A percentile compares a stretch with the other conserved stretches of the same genome.
phyloP scores from a whole-genome alignment of 2,888 invertebrate species.

The Chymomyza fuscimana region DNA sequence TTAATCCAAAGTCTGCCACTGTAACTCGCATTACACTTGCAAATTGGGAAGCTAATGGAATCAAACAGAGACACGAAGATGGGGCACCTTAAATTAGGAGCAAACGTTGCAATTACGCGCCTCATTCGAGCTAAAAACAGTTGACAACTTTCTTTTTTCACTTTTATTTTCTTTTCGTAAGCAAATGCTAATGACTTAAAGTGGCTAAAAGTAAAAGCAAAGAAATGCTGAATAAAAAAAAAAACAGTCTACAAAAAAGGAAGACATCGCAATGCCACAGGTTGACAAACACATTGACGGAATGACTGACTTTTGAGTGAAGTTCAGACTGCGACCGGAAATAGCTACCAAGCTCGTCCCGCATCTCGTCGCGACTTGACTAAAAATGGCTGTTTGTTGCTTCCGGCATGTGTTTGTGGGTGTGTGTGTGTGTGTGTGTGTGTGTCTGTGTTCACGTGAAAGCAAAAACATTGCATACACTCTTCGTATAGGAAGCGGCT shows the following conservation, averaged over 20 bases:
- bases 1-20: neutral
- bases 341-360: constrained; percentile 42
- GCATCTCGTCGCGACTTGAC: constrained; percentile 9
- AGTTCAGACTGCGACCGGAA: constrained; percentile 48
- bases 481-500: neutral
- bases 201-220: constrained; percentile 30
- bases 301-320: constrained; percentile 39
- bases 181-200: constrained; percentile 67
- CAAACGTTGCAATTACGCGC: constrained; percentile 63
- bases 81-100: constrained; percentile 56
- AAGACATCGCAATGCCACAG: constrained; percentile 26
- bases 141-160: constrained; percentile 34
- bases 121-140: constrained; percentile 36
- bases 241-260: constrained; percentile 1
- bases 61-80: constrained; percentile 47
- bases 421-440: neutral
- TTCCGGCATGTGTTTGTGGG: constrained; percentile 46
- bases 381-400: constrained; percentile 69
- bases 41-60: constrained; percentile 50
- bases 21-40: constrained; percentile 36
- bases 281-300: constrained; percentile 40
- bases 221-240: neutral
- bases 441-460: constrained; percentile 8
- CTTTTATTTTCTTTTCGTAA: constrained; percentile 27
- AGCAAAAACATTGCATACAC: constrained; percentile 65